Evolutionary conservation across 2,797 vertebrate genomes (phyloP), one percentile per base, ranked within the genome.

Genomic region (Fringilla coelebs): DNA sequence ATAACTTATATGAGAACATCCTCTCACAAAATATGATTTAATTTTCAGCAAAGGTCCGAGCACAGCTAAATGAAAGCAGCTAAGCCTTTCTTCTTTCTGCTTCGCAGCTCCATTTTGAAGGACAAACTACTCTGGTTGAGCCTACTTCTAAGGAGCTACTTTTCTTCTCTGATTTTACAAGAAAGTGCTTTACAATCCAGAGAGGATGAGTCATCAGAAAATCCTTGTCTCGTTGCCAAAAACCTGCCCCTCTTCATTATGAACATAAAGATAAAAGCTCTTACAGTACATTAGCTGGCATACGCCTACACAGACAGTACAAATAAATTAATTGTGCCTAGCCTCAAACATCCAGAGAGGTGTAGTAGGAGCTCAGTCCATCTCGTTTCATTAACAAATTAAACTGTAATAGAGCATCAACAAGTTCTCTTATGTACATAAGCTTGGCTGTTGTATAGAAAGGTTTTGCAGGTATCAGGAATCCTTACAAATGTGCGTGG

Each of bases 321-420:
- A 98, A 98, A 97, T 98, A 98, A 98, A 98, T 98, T 98, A 98
- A 98, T 98, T 98, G 98, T 97, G 97, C 97, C 95, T 97, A 96
- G 94, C 97, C 97, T 97, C 97, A 96, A 98, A 97, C 92, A 97
- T 96, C 89, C 97, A 81, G 79, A 97, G 97, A 97, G 89, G 97
- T 97, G 96, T 93, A 97, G 96, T 62, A 97, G 96, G 78, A 96
- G 97, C 95, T 96, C 43, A 81, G 96, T 97, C 95, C 87, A 91
- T 97, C 96, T 96, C 96, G 94, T 96, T 98, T 98, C 97, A 98
- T 98, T 98, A 98, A 98, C 97, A 98, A 98, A 98, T 98, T 97
- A 97, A 97, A 97, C 72, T 89, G 78, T 96, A 97, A 97, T 94
- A 95, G 94, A 97, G 96, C 95, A 65, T 58, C 89, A 82, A 93